Base-by-base conservation (phyloP, 2,113 vertebrate genomes). In the Capreolus pygargus region DNA sequence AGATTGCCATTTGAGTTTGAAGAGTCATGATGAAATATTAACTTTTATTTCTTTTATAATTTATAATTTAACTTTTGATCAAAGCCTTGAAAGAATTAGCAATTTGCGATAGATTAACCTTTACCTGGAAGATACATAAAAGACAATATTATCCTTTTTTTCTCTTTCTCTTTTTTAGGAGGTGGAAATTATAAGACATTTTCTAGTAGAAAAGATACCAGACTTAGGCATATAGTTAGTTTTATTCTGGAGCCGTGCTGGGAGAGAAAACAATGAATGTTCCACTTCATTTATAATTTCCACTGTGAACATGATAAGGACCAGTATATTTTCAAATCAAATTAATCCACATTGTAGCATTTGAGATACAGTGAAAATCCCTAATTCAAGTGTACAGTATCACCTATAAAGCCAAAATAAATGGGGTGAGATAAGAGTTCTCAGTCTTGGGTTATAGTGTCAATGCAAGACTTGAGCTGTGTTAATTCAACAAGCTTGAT, bases 401-500 rank as follows among this genome's bases (percentile, higher is more conserved):
- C 97, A 98, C 96, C 97, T 97, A 97, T 87, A 98, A 98, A 98
- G 97, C 97, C 93, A 98, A 98, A 98, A 97, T 89, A 98, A 98
- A 98, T 98, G 90, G 86, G 97, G 57, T 89, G 98, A 98, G 98
- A 98, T 99, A 98, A 99, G 94, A 96, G 97, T 98, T 98, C 99
- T 98, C 97, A 98, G 98, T 94, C 70, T 97, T 98, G 90, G 98
- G 98, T 98, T 99, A 98, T 79, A 96, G 94, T 98, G 98, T 98
- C 98, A 99, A 60, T 70, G 84, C 91, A 97, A 98, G 97, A 98
- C 97, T 97, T 96, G 98, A 98, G 98, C 98, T 98, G 95, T 97
- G 97, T 97, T 99, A 99, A 99, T 98, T 98, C 98, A 98, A 97
- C 98, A 98, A 99, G 99, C 99, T 98, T 99, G 98, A 99, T 99